These are phyloP conservation scores for Rhadinocentrus ornatus DNA, from an alignment of 2,797 vertebrate species.

Conservation along the genomic window DNA sequence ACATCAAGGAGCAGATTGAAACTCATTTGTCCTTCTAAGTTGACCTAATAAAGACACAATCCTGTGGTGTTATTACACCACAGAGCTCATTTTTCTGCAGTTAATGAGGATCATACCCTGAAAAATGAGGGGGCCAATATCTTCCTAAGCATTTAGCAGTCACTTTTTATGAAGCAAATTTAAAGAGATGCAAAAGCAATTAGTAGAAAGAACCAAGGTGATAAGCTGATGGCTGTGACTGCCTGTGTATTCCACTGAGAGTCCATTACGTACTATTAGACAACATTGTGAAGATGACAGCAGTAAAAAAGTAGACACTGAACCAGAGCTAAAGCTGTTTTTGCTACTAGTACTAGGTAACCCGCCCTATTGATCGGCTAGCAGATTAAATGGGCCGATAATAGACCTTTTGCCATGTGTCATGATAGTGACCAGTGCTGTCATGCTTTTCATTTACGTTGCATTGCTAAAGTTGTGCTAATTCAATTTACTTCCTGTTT, in stretches of 20 bases:
- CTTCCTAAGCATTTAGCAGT: background rate
- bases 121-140: background rate
- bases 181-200: constrained; percentile 24
- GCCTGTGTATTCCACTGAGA: constrained; percentile 17
- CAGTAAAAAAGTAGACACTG: constrained; percentile 20
- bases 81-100: background rate
- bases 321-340: constrained; percentile 24
- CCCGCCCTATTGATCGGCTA: too few relatives aligned
- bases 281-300: constrained; percentile 22
- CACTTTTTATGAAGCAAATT: constrained; percentile 23
- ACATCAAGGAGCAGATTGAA: constrained; percentile 37
- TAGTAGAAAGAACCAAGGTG: constrained; percentile 17
- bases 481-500: too few relatives aligned
- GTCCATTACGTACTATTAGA: background rate
- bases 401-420: too few relatives aligned
- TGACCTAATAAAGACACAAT: constrained; percentile 22
- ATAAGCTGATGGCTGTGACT: constrained; percentile 33
- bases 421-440: too few relatives aligned
- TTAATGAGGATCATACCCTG: background rate
- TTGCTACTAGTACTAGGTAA: background rate
- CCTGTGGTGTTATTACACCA: background rate
- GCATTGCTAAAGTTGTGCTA: too few relatives aligned
- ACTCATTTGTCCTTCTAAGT: constrained; percentile 8
- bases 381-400: too few relatives aligned
- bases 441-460: too few relatives aligned